Percentiles rank a stretch among this genome's conserved stretches.
phyloP scores from a whole-genome alignment of 2,113 vertebrate genomes.

The Actenoides lindsayi region DNA sequence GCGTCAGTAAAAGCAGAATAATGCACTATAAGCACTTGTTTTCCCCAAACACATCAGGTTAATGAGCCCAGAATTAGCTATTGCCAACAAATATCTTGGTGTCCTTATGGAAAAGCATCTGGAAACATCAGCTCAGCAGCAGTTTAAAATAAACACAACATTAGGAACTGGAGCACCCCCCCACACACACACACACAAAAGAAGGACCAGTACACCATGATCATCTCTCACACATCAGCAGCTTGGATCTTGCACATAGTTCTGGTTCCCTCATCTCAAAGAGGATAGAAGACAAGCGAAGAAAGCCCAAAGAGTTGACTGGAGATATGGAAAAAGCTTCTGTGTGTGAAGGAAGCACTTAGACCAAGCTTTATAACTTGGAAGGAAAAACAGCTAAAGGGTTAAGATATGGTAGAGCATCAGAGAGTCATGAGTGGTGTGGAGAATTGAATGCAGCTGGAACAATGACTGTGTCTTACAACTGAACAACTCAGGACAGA shows the following conservation, averaged over 20 bases:
- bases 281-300: not conserved
- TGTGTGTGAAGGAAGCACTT: not conserved
- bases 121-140: not conserved
- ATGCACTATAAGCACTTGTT: not conserved
- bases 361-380: not conserved
- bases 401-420: not conserved
- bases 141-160: not conserved
- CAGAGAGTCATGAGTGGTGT: not conserved
- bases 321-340: not conserved
- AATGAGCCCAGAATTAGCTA: not conserved
- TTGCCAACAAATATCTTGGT: not conserved
- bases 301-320: not conserved
- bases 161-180: not conserved
- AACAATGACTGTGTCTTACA: not conserved
- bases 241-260: not conserved
- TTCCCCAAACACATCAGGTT: not conserved
- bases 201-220: not conserved
- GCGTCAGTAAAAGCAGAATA: not conserved
- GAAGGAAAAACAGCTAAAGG: not conserved
- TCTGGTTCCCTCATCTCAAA: not conserved
- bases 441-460: not conserved
- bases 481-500: not conserved
- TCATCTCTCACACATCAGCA: not conserved
- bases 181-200: not conserved
- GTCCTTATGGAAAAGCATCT: not conserved